These are phyloP conservation scores for Phlogophora meticulosa DNA, from an alignment of 2,888 invertebrate species.

Conservation along the genomic window DNA sequence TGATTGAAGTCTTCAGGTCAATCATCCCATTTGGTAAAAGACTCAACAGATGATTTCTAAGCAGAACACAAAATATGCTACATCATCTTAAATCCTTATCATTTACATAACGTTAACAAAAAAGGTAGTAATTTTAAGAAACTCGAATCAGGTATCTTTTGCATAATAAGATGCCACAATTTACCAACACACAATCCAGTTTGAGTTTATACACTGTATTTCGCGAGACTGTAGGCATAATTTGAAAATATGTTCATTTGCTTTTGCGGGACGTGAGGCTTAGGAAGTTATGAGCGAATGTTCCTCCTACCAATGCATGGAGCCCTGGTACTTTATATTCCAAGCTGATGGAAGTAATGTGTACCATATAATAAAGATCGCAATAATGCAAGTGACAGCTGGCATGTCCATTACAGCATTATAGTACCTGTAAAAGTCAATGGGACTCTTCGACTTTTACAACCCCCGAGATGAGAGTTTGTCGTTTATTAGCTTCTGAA, in stretches of 20 bases:
- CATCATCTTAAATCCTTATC: conserved; percentile 1
- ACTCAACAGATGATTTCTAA: not conserved
- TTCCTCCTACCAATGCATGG: conserved; percentile 35
- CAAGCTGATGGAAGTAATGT: conserved; percentile 54
- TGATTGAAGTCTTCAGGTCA: too few relatives aligned
- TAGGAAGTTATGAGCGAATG: conserved; percentile 49
- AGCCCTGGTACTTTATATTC: conserved; percentile 59
- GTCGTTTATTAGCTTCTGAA: conserved; percentile 38
- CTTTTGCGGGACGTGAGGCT: conserved; percentile 32
- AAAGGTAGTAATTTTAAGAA: conserved; percentile 22
- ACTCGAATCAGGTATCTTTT: conserved; percentile 15
- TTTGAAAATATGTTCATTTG: conserved; percentile 60
- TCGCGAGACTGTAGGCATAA: conserved; percentile 22
- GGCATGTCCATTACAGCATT: conserved; percentile 35
- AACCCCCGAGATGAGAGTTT: conserved; percentile 43
- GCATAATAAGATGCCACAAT: conserved; percentile 26
- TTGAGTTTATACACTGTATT: conserved; percentile 19
- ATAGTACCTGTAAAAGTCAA: conserved; percentile 58
- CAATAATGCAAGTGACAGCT: conserved; percentile 56
- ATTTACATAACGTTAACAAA: conserved; percentile 27
- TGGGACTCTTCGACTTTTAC: conserved; percentile 53
- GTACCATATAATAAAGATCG: conserved; percentile 47
- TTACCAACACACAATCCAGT: conserved; percentile 12
- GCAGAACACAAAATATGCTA: not conserved
- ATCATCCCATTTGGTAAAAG: not conserved